Evolutionary conservation across 2,888 invertebrate species (phyloP).

Genomic region (Tachina fera): DNA sequence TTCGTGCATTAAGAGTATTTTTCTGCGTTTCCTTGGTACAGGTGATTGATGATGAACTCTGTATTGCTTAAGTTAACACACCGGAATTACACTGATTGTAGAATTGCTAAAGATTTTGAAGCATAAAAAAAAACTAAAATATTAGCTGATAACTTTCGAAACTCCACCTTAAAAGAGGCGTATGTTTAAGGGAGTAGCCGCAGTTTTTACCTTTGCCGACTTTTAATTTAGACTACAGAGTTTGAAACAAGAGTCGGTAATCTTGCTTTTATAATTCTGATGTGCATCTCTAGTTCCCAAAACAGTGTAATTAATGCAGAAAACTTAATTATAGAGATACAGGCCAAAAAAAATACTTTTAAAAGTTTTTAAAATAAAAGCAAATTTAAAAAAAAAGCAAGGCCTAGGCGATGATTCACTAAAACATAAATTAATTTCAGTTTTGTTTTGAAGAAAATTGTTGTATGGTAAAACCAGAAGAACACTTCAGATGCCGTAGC

Average conservation of each 20-base stretch:
- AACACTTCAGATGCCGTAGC: too few relatives aligned
- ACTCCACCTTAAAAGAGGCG: slow-evolving; percentile 70
- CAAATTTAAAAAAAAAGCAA: background rate
- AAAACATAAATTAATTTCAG: slow-evolving; percentile 25
- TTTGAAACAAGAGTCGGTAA: slow-evolving; percentile 55
- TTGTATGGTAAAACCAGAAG: too few relatives aligned
- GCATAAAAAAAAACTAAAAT: slow-evolving; percentile 51
- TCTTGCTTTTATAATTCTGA: slow-evolving; percentile 40
- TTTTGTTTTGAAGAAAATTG: background rate
- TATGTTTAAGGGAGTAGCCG: slow-evolving; percentile 63
- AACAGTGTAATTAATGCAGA: slow-evolving; percentile 72
- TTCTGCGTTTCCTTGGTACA: slow-evolving; percentile 8
- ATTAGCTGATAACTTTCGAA: slow-evolving; percentile 74
- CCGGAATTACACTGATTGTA: slow-evolving; percentile 78
- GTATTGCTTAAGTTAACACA: slow-evolving; percentile 77
- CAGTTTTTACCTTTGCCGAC: slow-evolving; percentile 65
- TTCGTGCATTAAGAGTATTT: background rate
- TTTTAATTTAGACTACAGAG: slow-evolving; percentile 70
- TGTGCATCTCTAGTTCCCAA: slow-evolving; percentile 43
- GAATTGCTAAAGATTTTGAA: slow-evolving; percentile 16
- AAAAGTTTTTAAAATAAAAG: background rate
- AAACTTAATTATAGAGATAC: slow-evolving; percentile 72
- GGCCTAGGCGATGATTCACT: slow-evolving; percentile 55
- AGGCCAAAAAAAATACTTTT: background rate
- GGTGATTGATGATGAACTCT: slow-evolving; percentile 79